Evolutionary conservation across 2,113 vertebrate genomes (phyloP).

Genomic region (Paracanthobrama guichenoti): DNA sequence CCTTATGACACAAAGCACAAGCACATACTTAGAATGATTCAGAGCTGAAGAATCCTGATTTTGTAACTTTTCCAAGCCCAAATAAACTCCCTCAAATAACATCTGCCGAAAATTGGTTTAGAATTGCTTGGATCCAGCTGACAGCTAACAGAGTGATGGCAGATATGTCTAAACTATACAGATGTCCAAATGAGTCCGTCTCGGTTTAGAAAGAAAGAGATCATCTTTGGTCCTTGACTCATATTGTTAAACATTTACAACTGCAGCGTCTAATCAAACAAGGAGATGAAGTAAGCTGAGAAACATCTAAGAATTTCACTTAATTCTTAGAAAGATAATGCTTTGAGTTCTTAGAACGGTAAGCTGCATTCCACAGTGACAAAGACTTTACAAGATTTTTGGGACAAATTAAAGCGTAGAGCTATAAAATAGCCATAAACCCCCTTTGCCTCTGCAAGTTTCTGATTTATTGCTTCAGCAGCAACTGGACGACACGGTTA

Average conservation of each 20-base stretch:
- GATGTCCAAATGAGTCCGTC: not conserved
- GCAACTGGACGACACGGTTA: not conserved
- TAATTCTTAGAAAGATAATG: conserved; percentile 33
- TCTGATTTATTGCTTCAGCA: not conserved
- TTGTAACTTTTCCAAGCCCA: conserved; percentile 29
- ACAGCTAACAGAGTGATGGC: conserved; percentile 34
- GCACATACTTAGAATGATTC: conserved; percentile 32
- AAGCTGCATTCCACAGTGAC: conserved; percentile 34
- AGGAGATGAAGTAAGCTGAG: not conserved
- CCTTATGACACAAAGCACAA: conserved; percentile 26
- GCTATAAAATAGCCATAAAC: conserved; percentile 1
- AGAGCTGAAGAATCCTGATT: conserved; percentile 34
- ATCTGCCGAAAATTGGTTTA: conserved; percentile 36
- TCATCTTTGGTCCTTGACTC: conserved; percentile 19
- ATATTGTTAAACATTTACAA: conserved; percentile 7
- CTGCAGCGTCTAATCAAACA: not conserved
- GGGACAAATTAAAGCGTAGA: conserved; percentile 13
- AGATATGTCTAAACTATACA: conserved; percentile 13
- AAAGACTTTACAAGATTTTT: conserved; percentile 26
- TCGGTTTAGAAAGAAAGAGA: not conserved
- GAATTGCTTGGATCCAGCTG: conserved; percentile 37
- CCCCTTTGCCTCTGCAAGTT: not conserved
- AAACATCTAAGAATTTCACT: not conserved
- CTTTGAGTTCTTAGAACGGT: conserved; percentile 2
- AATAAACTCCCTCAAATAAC: conserved; percentile 39